Conservation (phyloP, 2,888 invertebrate genomes). For the Chloroclysta siterata region DNA sequence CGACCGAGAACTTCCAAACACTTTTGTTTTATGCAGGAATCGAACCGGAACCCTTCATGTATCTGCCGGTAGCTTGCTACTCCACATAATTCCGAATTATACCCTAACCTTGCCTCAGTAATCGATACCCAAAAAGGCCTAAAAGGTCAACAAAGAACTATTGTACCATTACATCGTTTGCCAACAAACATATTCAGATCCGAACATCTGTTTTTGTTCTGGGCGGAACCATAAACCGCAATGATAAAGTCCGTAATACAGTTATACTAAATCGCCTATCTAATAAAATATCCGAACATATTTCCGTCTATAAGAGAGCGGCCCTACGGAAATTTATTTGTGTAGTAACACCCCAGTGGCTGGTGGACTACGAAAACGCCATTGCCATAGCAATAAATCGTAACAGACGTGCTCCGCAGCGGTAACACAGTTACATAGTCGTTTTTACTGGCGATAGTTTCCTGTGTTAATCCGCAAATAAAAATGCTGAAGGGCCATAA, state of each 20-base stretch:
- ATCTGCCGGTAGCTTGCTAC: neutral
- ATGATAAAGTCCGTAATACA: constrained; percentile 49
- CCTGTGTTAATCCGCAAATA: constrained; percentile 59
- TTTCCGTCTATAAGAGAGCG: constrained; percentile 65
- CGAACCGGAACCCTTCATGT: neutral
- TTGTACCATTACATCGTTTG: constrained; percentile 18
- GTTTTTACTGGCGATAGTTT: constrained; percentile 71
- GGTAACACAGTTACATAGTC: constrained; percentile 52
- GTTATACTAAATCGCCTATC: constrained; percentile 60
- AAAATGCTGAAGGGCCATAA: constrained; percentile 46
- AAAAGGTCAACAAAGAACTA: constrained; percentile 18
- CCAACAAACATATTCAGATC: constrained; percentile 25
- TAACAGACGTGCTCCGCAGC: constrained; percentile 59
- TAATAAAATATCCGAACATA: constrained; percentile 70
- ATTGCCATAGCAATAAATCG: constrained; percentile 74
- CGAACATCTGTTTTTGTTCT: constrained; percentile 41
- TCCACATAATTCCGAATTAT: neutral
- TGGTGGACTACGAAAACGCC: constrained; percentile 65
- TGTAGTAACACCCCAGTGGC: constrained; percentile 66
- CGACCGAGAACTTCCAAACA: too few species aligned
- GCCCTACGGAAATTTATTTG: constrained; percentile 73
- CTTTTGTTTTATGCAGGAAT: neutral
- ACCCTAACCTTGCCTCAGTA: too few species aligned
- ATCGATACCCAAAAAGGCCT: neutral
- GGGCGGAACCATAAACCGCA: constrained; percentile 40